These are phyloP conservation scores for Tenodera sinensis DNA, from an alignment of 2,888 invertebrate genomes.

Conservation along the genomic window DNA sequence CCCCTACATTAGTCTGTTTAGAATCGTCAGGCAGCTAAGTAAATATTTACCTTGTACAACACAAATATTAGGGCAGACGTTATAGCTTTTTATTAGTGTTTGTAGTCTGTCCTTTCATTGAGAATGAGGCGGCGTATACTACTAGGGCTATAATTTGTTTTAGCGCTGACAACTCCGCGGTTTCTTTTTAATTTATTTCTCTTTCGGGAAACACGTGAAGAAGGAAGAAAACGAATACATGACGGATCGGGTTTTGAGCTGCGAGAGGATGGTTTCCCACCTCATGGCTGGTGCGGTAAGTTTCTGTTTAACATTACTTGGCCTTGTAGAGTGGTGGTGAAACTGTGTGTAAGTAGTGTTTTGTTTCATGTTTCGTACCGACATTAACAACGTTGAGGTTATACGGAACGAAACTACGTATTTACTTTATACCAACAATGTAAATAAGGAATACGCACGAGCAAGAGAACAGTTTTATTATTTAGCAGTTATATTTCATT, in stretches of 20 bases:
- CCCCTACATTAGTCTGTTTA: background rate
- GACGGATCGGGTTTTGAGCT: background rate
- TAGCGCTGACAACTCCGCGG: background rate
- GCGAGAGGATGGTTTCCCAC: conserved; percentile 5
- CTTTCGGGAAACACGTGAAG: background rate
- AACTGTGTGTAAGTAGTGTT: background rate
- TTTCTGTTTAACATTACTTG: background rate
- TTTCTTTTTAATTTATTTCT: background rate
- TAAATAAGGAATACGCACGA: too few species aligned
- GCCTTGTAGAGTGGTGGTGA: background rate
- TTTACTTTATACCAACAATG: too few species aligned
- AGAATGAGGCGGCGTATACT: background rate
- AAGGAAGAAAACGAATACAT: background rate
- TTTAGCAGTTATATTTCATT: too few species aligned
- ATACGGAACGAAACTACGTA: too few species aligned
- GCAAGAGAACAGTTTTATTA: too few species aligned
- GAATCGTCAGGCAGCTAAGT: background rate
- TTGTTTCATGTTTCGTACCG: background rate
- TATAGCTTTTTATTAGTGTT: background rate
- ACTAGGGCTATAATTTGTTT: background rate
- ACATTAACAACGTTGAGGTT: too few species aligned
- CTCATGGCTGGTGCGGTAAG: conserved; percentile 9
- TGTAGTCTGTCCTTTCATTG: background rate
- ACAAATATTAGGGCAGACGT: background rate
- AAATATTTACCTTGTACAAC: background rate